A percentile compares a stretch with the other conserved stretches of the same genome.
Conservation (phyloP, 1,140 invertebrate genomes). For the Anoplolepis gracilipes region DNA sequence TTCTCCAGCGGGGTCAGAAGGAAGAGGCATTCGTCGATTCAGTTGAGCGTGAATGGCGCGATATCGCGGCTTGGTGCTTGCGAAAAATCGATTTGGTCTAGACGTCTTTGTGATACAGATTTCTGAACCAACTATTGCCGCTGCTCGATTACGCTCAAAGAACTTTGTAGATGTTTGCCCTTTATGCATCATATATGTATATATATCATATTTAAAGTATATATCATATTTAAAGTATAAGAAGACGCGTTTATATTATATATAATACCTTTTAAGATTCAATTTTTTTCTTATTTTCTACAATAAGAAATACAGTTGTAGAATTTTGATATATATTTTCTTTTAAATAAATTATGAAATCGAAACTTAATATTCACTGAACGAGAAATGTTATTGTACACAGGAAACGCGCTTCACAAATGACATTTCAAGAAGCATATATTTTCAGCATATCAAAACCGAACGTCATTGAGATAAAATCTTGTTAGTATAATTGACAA, state of each 20-base stretch:
- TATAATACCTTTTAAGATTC: conserved; percentile 1
- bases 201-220: background rate
- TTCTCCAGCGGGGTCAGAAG: conserved; percentile 38
- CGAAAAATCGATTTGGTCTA: conserved; percentile 59
- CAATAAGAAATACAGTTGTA: background rate
- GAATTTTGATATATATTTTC: conserved; percentile 1
- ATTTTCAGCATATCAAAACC: conserved; percentile 68
- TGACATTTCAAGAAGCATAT: conserved; percentile 4
- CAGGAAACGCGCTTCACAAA: background rate
- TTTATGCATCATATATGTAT: background rate
- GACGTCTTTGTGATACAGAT: conserved; percentile 56
- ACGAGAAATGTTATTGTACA: background rate
- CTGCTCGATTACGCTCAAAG: conserved; percentile 45
- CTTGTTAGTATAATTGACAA: conserved; percentile 68
- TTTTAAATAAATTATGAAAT: background rate
- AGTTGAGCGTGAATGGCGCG: conserved; percentile 51
- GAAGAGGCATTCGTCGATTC: conserved; percentile 45
- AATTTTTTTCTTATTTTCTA: too few species aligned
- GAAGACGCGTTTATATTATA: background rate
- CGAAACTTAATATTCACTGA: background rate
- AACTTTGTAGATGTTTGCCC: conserved; percentile 3
- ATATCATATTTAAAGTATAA: background rate
- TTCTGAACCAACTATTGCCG: conserved; percentile 17
- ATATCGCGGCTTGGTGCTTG: conserved; percentile 42
- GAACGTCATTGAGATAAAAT: conserved; percentile 68